Base-by-base conservation (phyloP, 2,888 invertebrate species). In the Cheiracanthium punctorium region DNA sequence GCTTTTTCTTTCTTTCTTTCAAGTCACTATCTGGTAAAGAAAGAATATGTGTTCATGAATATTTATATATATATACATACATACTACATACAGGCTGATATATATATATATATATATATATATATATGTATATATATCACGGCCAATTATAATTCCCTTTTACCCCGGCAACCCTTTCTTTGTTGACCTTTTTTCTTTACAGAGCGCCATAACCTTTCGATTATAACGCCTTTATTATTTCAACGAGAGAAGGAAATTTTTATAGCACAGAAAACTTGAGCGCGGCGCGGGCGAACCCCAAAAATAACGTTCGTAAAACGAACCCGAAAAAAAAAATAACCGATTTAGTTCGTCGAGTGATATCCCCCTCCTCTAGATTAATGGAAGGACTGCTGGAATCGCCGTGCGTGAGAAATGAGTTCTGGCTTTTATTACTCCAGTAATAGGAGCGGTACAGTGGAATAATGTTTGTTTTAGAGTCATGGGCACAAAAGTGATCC, bases 381-480 rank as follows among this genome's bases (percentile, higher is more conserved):
- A 84, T 84, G 84, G 84, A 41, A 24, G 17, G 32, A 74, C 48
- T 67, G 70, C 75, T 48, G 41, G 52, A 74, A 82, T 71, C 82
- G 48, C 41, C 17, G 72, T 32, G 73, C 77, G 84, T 84, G 73
- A 84, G 84, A 84, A 84, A 84, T 84, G 84, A 84, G 84, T 79
- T 79, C 79, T 41, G 58, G 79, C 72, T 84, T 84, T 84, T 84
- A 84, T 84, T 84, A 84, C 84, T 84, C 43, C 30, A 69, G 84
- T 84, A 84, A 84, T 84, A 84, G 84, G 84, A 73, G 84, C 67
- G 30, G 84, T 77, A 79, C 64, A 74, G 32, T 37, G 74, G 79
- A 73, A 79, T 84, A 84, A 84, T 84, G 84, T 84, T 84, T 84
- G 84, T 84, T 84, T 84, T 84, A 84, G 84, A 74, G 69, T 65